Conservation (phyloP, 2,888 invertebrate species). For the Maniola hyperantus region DNA sequence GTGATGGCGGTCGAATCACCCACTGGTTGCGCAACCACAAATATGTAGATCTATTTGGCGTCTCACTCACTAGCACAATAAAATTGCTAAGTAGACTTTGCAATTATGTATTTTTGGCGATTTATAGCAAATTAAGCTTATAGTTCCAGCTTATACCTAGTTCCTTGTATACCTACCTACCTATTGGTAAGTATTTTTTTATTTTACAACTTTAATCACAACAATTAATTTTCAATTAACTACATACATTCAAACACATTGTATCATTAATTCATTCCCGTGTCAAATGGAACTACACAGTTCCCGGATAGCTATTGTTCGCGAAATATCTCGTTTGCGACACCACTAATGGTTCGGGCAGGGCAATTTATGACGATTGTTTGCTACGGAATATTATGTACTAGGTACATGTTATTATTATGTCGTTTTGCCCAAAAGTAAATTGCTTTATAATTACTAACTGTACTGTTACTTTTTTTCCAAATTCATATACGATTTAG, state of each 20-base stretch:
- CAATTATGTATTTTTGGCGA: background rate
- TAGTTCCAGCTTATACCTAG: too few relatives aligned
- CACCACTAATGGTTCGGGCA: constrained; percentile 24
- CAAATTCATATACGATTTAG: too few relatives aligned
- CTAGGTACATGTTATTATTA: background rate
- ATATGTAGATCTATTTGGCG: too few relatives aligned
- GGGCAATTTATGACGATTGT: constrained; percentile 24
- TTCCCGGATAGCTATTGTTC: constrained; percentile 17
- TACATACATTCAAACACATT: background rate
- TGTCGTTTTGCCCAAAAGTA: background rate
- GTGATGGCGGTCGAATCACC: too few relatives aligned
- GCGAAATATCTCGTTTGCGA: constrained; percentile 26
- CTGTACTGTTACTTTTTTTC: too few relatives aligned
- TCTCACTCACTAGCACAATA: too few relatives aligned
- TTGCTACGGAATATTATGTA: constrained; percentile 12
- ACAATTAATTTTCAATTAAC: too few relatives aligned
- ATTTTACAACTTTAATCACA: background rate
- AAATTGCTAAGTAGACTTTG: too few relatives aligned
- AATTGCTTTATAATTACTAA: background rate
- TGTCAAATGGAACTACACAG: constrained; percentile 3
- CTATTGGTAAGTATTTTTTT: too few relatives aligned
- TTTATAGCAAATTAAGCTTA: too few relatives aligned
- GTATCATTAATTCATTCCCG: background rate
- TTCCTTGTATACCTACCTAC: too few relatives aligned
- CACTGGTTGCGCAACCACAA: too few relatives aligned